These are phyloP conservation scores for Orthosia incerta DNA, from an alignment of 2,888 invertebrate species.

Conservation along the genomic window DNA sequence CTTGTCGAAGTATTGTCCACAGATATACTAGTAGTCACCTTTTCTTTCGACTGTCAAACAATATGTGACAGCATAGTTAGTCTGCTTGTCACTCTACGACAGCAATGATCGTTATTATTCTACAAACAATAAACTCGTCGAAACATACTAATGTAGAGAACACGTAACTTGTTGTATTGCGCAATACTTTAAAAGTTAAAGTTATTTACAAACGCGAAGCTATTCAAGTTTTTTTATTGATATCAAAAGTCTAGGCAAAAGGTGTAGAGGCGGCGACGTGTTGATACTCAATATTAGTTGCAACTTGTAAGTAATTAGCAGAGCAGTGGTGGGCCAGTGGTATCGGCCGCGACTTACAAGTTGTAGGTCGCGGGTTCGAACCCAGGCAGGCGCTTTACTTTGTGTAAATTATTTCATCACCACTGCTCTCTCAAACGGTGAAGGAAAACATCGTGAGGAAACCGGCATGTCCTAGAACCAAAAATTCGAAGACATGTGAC, in stretches of 20 bases:
- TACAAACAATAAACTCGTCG: slow-evolving; percentile 4
- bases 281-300: slow-evolving; percentile 13
- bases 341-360: too few species aligned
- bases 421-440: too few species aligned
- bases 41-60: slow-evolving; percentile 1
- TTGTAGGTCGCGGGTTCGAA: too few species aligned
- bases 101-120: slow-evolving; percentile 6
- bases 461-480: too few species aligned
- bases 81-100: background rate
- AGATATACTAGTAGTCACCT: background rate
- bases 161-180: slow-evolving; percentile 8
- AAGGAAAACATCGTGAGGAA: too few species aligned
- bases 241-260: background rate
- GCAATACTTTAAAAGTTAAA: background rate
- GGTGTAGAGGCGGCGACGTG: background rate
- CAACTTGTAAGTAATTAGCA: slow-evolving; percentile 11
- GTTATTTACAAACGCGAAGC: background rate
- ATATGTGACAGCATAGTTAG: background rate
- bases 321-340: too few species aligned
- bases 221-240: background rate
- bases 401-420: too few species aligned
- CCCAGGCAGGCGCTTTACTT: too few species aligned
- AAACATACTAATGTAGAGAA: background rate
- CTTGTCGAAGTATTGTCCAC: background rate
- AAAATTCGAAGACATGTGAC: too few species aligned